Evolutionary conservation across 2,113 vertebrate species (phyloP), one percentile per base, ranked within the genome.

Genomic region (Gadus chalcogrammus): DNA sequence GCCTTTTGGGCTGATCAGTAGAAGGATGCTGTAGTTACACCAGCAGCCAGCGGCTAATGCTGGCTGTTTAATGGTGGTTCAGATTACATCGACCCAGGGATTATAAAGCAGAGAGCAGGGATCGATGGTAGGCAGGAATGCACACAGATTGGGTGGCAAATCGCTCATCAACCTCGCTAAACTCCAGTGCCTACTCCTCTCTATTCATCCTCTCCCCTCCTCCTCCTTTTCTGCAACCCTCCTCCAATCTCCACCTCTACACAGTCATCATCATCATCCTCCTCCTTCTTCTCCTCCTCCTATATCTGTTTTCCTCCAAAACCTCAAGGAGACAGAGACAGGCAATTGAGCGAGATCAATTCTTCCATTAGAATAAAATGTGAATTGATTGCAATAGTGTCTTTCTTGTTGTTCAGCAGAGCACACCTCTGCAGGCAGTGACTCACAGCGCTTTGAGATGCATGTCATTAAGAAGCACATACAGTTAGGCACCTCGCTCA

Each of bases 51-150:
- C 70, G 71, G 64, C 74, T 84, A 84, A 89, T 84, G 63, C 72
- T 71, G 73, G 75, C 79, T 79, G 80, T 82, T 81, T 84, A 78
- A 79, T 61, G 69, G 70, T 69, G 69, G 58, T 78, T 70, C 79
- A 68, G 69, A 71, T 64, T 75, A 77, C 78, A 88, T 85, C 71
- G 80, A 90, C 79, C 78, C 70, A 48, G 72, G 80, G 81, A 84
- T 87, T 88, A 85, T 82, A 80, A 85, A 87, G 86, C 81, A 72
- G 74, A 58, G 55, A 58, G 13, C 67, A 17, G 17, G 7, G 71
- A 89, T 91, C 90, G 78, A 92, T 92, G 87, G 35, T 61, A 80
- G 69, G 74, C 80, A 85, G 69, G 72, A 82, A 88, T 86, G 82
- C 82, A 83, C 82, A 82, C 78, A 73, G 76, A 90, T 83, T 74